Base-by-base conservation (phyloP, 1,140 invertebrate genomes). In the Drosophila parabipectinata region DNA sequence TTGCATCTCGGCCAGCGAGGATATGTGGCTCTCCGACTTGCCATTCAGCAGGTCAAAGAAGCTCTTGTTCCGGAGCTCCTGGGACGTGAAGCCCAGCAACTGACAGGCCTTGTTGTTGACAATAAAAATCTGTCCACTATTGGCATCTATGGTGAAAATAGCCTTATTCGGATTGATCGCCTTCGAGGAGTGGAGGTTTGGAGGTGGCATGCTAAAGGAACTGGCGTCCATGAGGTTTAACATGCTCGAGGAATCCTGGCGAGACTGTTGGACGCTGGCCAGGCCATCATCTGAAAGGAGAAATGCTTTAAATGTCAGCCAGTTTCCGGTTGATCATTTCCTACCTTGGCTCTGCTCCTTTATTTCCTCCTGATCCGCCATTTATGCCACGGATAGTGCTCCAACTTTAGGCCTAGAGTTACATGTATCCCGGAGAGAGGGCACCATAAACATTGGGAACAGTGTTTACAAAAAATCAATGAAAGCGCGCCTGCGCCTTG, bases 81-180 rank as follows among this genome's bases (percentile, higher is more conserved):
- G 90, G 2, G 94, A 92, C 1, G 93, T 93, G 74, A 94, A 94
- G 6, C 94, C 94, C 63, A 95, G 92, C 30, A 95, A 77, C 9
- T 93, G 93, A 79, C 94, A 94, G 47, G 93, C 93, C 66, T 93
- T 93, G 64, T 92, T 93, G 90, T 95, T 95, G 4, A 94, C 94
- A 71, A 94, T 94, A n/a, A 95, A 90, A 61, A 95, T 95, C 93
- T 95, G 83, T n/a, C 92, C 92, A 18, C 92, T 92, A 47, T 93
- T 93, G 44, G 93, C 92, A 79, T 94, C 93, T 47, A 94, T 93
- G 34, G 93, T 94, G 61, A 94, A 94, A 7, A 94, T 93, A 45
- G 93, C 93, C 69, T 94, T 94, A 73, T 93, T 93, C 5, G 92
- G 92, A 76, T 93, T 94, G 32, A 94, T 93, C 28, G 21, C 90